Conservation (phyloP, 2,797 vertebrate species). For the Pteropus rufus region DNA sequence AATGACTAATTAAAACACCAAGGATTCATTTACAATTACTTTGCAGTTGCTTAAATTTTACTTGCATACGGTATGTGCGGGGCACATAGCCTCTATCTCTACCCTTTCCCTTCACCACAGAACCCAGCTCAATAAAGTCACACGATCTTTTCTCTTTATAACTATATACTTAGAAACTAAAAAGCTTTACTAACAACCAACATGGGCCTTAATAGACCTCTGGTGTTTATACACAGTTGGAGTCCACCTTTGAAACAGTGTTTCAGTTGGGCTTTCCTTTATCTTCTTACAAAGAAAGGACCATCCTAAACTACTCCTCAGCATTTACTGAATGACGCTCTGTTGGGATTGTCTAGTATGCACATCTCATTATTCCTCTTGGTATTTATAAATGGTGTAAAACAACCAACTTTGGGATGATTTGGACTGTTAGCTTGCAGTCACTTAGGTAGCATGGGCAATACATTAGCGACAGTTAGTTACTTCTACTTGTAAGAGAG, state of each 20-base stretch:
- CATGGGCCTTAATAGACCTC: neutral
- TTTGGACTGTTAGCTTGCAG: neutral
- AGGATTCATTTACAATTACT: neutral
- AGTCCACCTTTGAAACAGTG: neutral
- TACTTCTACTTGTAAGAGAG: neutral
- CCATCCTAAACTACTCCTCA: neutral
- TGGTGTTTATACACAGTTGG: neutral
- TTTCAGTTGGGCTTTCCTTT: neutral
- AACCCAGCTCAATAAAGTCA: neutral
- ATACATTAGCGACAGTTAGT: slow-evolving; percentile 1
- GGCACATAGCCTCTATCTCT: neutral
- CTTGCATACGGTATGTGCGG: neutral
- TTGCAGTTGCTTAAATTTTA: neutral
- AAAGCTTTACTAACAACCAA: neutral
- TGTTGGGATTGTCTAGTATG: neutral
- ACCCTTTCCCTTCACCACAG: neutral
- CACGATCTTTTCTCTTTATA: neutral
- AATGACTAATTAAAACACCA: neutral
- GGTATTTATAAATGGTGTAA: neutral
- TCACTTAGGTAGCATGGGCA: neutral
- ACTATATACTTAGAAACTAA: neutral
- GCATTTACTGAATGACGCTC: neutral
- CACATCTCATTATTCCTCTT: neutral
- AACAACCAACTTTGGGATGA: neutral
- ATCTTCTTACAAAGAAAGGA: neutral